These are phyloP conservation scores for Sigmodon hispidus DNA, from an alignment of 2,113 vertebrate species.

Conservation along the genomic window DNA sequence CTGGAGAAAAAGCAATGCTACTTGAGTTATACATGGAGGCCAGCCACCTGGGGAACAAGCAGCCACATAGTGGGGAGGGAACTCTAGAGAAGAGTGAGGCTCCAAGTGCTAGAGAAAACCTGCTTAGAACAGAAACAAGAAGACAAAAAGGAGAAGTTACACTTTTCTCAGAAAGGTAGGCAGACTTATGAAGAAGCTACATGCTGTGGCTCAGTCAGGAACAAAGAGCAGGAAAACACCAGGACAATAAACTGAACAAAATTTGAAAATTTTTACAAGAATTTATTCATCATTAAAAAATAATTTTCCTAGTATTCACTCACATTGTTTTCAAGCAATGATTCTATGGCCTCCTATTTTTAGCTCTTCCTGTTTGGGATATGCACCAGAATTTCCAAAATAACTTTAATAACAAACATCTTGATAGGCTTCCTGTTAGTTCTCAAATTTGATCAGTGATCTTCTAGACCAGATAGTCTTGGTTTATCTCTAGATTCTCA, in stretches of 20 bases:
- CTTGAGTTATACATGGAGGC: background rate
- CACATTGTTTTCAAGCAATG: background rate
- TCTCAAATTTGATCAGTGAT: slow-evolving; percentile 30
- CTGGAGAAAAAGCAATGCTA: background rate
- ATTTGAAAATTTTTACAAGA: too few species aligned
- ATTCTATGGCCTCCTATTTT: slow-evolving; percentile 12
- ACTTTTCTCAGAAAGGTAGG: background rate
- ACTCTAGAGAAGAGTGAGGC: background rate
- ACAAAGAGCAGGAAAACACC: background rate
- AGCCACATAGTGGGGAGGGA: background rate
- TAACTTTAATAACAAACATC: background rate
- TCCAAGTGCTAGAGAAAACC: background rate
- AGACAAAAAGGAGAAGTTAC: background rate
- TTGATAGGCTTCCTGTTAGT: background rate
- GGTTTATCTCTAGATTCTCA: background rate
- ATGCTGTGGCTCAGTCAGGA: background rate
- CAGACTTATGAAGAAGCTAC: background rate
- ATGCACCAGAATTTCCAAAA: slow-evolving; percentile 29
- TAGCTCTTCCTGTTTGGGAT: background rate
- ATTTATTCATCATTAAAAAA: too few species aligned
- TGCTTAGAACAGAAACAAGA: background rate
- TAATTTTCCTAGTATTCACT: slow-evolving; percentile 16
- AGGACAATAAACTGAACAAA: too few species aligned
- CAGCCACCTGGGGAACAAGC: background rate
- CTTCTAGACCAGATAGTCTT: background rate